Percentiles rank a stretch among this genome's conserved stretches.
Evolutionary conservation across 2,797 vertebrate genomes (phyloP).

Genomic region (Serranus cabrilla): DNA sequence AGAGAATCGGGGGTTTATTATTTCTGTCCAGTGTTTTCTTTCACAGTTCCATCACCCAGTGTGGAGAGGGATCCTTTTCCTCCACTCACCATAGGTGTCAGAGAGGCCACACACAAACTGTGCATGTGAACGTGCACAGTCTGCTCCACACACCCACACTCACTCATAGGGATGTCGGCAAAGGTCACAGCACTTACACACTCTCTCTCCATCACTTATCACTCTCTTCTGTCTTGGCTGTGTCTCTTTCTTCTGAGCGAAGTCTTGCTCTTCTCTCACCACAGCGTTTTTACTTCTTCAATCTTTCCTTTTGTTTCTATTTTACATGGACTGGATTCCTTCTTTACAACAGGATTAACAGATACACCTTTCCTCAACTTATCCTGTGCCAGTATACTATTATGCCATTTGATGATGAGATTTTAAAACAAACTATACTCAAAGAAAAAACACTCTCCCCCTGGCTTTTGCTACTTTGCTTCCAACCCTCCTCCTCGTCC

Average conservation of each 20-base stretch:
- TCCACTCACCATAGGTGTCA: slow-evolving; percentile 73
- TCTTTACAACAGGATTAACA: neutral
- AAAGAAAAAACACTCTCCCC: slow-evolving; percentile 49
- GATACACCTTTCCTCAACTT: slow-evolving; percentile 22
- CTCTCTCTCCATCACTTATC: slow-evolving; percentile 52
- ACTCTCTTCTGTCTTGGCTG: slow-evolving; percentile 53
- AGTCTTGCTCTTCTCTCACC: slow-evolving; percentile 41
- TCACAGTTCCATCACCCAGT: slow-evolving; percentile 79
- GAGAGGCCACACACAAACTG: slow-evolving; percentile 77
- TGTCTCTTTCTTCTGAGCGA: slow-evolving; percentile 31
- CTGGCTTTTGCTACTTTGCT: slow-evolving; percentile 57
- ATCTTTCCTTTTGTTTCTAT: slow-evolving; percentile 23
- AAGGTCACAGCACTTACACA: slow-evolving; percentile 59
- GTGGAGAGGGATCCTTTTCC: slow-evolving; percentile 77
- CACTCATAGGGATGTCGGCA: slow-evolving; percentile 33
- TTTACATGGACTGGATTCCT: slow-evolving; percentile 13
- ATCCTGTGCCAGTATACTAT: neutral
- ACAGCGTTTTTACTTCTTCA: slow-evolving; percentile 13
- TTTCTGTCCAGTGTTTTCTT: slow-evolving; percentile 82
- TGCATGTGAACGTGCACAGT: slow-evolving; percentile 35
- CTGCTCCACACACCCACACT: slow-evolving; percentile 28
- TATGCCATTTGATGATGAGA: neutral
- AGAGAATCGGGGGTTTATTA: slow-evolving; percentile 75
- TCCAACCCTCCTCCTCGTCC: slow-evolving; percentile 23
- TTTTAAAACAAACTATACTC: slow-evolving; percentile 33